Evolutionary conservation across 2,888 invertebrate genomes (phyloP).

Genomic region (Corythucha ciliata): DNA sequence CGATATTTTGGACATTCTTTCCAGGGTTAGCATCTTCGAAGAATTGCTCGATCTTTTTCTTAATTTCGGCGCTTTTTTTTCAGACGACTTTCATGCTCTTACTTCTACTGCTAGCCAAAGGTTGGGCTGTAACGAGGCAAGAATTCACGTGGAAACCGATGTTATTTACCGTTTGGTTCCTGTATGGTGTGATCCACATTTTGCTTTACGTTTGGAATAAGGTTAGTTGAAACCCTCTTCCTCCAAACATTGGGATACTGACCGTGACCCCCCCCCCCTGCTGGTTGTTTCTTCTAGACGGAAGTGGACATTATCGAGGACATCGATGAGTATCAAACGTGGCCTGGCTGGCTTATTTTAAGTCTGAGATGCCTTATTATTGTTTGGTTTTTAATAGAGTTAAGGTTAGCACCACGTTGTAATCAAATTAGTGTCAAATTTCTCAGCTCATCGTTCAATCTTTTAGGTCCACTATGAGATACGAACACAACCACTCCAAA

Average conservation of each 20-base stretch:
- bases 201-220: constrained; percentile 92
- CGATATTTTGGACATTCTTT: constrained; percentile 84
- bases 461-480: constrained; percentile 55
- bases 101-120: constrained; percentile 84
- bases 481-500: constrained; percentile 72
- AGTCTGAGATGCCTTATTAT: constrained; percentile 75
- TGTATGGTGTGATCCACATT: constrained; percentile 83
- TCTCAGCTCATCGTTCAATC: not conserved
- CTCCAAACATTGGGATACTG: not conserved
- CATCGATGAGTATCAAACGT: constrained; percentile 93
- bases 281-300: constrained; percentile 53
- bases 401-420: constrained; percentile 43
- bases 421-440: not conserved
- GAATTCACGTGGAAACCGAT: constrained; percentile 79
- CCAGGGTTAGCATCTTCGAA: constrained; percentile 58
- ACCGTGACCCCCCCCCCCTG: not conserved
- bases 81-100: constrained; percentile 91
- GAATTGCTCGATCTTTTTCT: too few relatives aligned
- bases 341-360: constrained; percentile 93
- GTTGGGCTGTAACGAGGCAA: constrained; percentile 89
- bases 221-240: constrained; percentile 50
- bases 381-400: constrained; percentile 76
- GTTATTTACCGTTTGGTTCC: constrained; percentile 75
- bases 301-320: constrained; percentile 94
- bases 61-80: constrained; percentile 37